These are phyloP conservation scores for Reticulitermes speratus DNA, from an alignment of 1,140 invertebrate species.

Conservation along the genomic window DNA sequence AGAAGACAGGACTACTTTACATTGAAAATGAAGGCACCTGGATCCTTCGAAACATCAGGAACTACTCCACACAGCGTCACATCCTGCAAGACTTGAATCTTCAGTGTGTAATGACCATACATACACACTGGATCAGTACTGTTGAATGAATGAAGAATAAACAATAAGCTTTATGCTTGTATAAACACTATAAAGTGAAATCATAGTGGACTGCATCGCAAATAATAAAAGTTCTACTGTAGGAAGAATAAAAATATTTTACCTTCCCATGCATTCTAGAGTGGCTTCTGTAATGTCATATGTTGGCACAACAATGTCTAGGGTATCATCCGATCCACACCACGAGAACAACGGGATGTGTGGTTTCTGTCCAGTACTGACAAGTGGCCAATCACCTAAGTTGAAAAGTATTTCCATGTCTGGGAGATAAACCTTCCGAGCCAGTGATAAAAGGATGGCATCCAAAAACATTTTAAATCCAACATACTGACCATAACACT, in stretches of 20 bases:
- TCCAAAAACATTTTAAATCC: slow-evolving; percentile 97
- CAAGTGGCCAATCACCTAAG: slow-evolving; percentile 93
- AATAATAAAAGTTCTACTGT: too few species aligned
- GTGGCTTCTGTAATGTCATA: slow-evolving; percentile 93
- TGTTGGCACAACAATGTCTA: slow-evolving; percentile 92
- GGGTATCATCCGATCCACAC: slow-evolving; percentile 83
- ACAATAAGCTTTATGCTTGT: too few species aligned
- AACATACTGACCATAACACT: slow-evolving; percentile 92
- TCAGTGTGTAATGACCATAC: too few species aligned
- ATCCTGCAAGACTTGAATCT: too few species aligned
- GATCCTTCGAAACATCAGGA: too few species aligned
- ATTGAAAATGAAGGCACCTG: too few species aligned
- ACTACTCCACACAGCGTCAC: too few species aligned
- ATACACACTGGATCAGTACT: too few species aligned
- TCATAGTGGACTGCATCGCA: too few species aligned
- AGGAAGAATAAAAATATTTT: slow-evolving; percentile 29
- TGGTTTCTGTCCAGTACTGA: slow-evolving; percentile 51
- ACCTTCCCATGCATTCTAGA: slow-evolving; percentile 88
- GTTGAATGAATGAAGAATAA: too few species aligned
- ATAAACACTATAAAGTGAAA: too few species aligned
- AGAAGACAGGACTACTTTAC: too few species aligned
- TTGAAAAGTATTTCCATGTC: slow-evolving; percentile 92
- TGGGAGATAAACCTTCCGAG: slow-evolving; percentile 79
- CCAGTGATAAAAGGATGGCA: slow-evolving; percentile 78
- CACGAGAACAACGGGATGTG: slow-evolving; percentile 90